Percentiles rank a stretch among this genome's conserved stretches.
These are phyloP conservation scores for Desmodus rotundus DNA, from an alignment of 2,113 vertebrate species.

Conservation along the genomic window DNA sequence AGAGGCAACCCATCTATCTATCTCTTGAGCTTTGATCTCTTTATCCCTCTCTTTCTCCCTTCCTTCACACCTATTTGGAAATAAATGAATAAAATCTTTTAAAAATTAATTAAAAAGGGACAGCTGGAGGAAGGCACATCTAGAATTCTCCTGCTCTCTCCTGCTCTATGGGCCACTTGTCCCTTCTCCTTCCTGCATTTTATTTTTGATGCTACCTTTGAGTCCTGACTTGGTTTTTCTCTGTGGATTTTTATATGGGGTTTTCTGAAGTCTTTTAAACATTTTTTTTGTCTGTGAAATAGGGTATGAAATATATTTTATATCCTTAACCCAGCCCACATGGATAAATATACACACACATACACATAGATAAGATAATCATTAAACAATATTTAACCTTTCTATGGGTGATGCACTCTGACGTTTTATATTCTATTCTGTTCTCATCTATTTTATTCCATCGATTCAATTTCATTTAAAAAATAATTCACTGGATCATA, in stretches of 20 bases:
- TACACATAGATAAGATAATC: background rate
- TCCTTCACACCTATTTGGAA: too few relatives aligned
- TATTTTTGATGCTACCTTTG: background rate
- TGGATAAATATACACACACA: background rate
- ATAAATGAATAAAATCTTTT: too few relatives aligned
- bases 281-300: background rate
- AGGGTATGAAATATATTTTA: background rate
- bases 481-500: conserved; percentile 43
- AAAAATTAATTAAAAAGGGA: background rate
- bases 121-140: background rate
- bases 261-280: background rate
- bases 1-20: too few relatives aligned
- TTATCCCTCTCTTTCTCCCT: too few relatives aligned
- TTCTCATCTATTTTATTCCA: conserved; percentile 30
- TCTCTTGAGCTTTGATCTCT: too few relatives aligned
- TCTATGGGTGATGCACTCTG: background rate
- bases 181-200: background rate
- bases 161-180: background rate
- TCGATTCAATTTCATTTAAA: conserved; percentile 34
- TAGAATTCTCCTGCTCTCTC: background rate
- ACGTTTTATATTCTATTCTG: background rate
- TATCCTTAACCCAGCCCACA: background rate
- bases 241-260: background rate
- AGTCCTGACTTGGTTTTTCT: background rate
- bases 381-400: background rate